These are phyloP conservation scores for Pteria penguin DNA, from an alignment of 2,888 invertebrate genomes.

Conservation along the genomic window DNA sequence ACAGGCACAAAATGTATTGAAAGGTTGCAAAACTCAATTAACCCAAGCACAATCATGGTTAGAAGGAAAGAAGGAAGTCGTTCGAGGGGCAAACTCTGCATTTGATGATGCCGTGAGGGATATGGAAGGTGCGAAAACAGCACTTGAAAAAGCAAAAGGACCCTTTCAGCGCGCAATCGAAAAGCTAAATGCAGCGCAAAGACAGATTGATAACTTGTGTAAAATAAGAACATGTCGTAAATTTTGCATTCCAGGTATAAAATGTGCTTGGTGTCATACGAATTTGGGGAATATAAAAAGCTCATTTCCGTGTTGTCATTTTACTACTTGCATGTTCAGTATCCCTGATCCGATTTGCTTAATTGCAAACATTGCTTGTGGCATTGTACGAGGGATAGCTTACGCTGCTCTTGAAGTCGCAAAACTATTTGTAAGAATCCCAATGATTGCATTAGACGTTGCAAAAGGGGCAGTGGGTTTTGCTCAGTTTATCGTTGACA, in stretches of 20 bases:
- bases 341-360: no score
- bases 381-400: slow-evolving; percentile 41
- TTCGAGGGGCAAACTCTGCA: slow-evolving; percentile 31
- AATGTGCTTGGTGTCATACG: no score
- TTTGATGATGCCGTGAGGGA: slow-evolving; percentile 48
- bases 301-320: no score
- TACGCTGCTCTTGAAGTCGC: slow-evolving; percentile 48
- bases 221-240: slow-evolving; percentile 45
- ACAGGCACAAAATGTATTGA: slow-evolving; percentile 35
- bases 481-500: slow-evolving; percentile 49
- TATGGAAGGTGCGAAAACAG: slow-evolving; percentile 43
- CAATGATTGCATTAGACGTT: slow-evolving; percentile 47
- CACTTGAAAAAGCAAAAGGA: slow-evolving; percentile 46
- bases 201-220: slow-evolving; percentile 47
- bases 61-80: slow-evolving; percentile 30
- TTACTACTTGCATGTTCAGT: no score
- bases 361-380: no score
- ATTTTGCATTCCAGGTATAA: no score
- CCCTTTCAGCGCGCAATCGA: slow-evolving; percentile 44
- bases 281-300: no score
- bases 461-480: slow-evolving; percentile 44
- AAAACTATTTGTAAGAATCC: slow-evolving; percentile 42
- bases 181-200: slow-evolving; percentile 39
- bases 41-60: slow-evolving; percentile 44
- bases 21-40: slow-evolving; percentile 32